Base-by-base conservation (phyloP, 2,888 invertebrate genomes). In the Tipula vernalis region DNA sequence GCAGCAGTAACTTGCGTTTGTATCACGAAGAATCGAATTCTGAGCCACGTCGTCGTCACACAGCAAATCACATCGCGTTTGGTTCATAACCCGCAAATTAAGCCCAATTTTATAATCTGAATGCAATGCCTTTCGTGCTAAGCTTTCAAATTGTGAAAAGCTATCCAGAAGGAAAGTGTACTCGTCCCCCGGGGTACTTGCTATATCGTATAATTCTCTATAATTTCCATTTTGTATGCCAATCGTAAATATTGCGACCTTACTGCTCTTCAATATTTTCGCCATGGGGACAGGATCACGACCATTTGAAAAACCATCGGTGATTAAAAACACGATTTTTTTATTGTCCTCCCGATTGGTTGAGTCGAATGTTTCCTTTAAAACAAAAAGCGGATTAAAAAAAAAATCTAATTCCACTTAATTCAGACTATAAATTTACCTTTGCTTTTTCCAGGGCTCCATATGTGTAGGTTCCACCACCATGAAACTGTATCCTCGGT, bases 261-360 rank as follows among this genome's bases (percentile, higher is more conserved):
- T 92, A 13, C 91, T 89, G 44, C 92, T 91, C 89, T 94, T 93
- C 4, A 95, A 90, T 71, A 92, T 90, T 83, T 91, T 91, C 0
- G 95, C 94, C 2, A 93, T 91, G 0, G 94, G 93, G 8, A 93
- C 91, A 0, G 95, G 95, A 91, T 95, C 94, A 0, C 94, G 94
- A 1, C 94, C 95, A 89, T 95, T 95, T 5, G 95, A 95, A 89
- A 94, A 95, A 13, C 95, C 95, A 89, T 95, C 95, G 0, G 95
- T 95, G 88, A 95, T 93, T 3, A 95, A 90, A 89, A 95, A 95
- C 10, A 95, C 91, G 0, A 94, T 93, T 89, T 94, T 94, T 88
- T 91, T 93, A 3, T 93, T 92, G 36, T 91, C 90, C 39, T 90
- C 89, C 18, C 94, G 91, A 0, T 90, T 89, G 47, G 90, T 90